Conservation (phyloP, 2,797 vertebrate genomes). For the Lagodon rhomboides region DNA sequence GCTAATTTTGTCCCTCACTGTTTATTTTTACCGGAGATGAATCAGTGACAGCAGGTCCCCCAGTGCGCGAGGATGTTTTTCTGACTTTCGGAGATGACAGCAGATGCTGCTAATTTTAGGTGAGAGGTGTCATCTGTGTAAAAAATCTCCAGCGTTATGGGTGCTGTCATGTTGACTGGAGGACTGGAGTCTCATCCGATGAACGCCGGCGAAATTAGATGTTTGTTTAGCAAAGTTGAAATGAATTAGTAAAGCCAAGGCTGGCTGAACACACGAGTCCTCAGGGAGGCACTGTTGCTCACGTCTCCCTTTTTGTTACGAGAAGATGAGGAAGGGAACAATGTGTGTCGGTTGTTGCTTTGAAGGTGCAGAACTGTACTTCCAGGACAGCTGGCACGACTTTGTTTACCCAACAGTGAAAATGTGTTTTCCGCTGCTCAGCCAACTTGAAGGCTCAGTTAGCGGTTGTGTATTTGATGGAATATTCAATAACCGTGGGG, state of each 20-base stretch:
- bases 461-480: constrained; percentile 7
- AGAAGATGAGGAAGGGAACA: constrained; percentile 19
- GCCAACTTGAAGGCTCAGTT: constrained; percentile 15
- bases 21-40: constrained; percentile 47
- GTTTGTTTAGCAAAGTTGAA: constrained; percentile 61
- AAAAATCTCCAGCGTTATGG: constrained; percentile 32
- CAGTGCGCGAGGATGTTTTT: constrained; percentile 32
- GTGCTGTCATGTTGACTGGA: constrained; percentile 58
- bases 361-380: constrained; percentile 48
- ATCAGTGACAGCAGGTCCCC: constrained; percentile 50
- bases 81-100: constrained; percentile 34
- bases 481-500: constrained; percentile 22
- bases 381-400: constrained; percentile 23
- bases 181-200: constrained; percentile 44
- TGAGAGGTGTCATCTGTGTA: constrained; percentile 37
- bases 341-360: constrained; percentile 41
- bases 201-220: constrained; percentile 55
- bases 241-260: constrained; percentile 61
- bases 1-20: constrained; percentile 48
- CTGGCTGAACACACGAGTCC: constrained; percentile 49
- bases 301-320: constrained; percentile 19
- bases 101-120: constrained; percentile 62
- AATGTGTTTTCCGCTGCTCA: constrained; percentile 9
- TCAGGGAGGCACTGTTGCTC: constrained; percentile 61
- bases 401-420: neutral